These are phyloP conservation scores for Prunella fulvescens DNA, from an alignment of 2,113 vertebrate species.

Conservation along the genomic window DNA sequence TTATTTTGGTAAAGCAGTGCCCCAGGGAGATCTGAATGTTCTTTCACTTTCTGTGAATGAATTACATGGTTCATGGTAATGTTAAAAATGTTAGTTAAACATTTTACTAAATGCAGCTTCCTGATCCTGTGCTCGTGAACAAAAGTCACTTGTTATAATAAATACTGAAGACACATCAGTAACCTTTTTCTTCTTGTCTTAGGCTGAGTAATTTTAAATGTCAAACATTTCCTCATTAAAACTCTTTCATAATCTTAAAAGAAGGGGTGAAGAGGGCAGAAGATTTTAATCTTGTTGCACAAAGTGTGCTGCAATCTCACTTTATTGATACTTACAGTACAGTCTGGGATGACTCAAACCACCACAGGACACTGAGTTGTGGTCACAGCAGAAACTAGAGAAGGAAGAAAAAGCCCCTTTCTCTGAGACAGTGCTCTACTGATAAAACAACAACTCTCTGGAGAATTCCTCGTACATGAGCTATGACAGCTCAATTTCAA, in stretches of 20 bases:
- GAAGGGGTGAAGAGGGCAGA: neutral
- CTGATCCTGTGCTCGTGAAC: neutral
- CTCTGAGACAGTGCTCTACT: neutral
- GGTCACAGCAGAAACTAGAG: neutral
- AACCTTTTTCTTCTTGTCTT: neutral
- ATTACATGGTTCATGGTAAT: neutral
- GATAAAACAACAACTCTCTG: neutral
- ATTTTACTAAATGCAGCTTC: neutral
- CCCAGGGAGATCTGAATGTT: neutral
- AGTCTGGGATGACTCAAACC: neutral
- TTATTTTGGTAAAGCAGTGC: neutral
- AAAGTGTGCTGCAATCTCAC: neutral
- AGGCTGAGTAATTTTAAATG: neutral
- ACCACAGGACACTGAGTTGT: neutral
- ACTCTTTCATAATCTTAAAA: neutral
- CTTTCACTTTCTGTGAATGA: slow-evolving; percentile 12
- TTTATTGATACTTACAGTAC: neutral
- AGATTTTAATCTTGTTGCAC: neutral
- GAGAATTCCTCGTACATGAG: neutral
- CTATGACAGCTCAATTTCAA: neutral
- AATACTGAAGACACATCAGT: neutral
- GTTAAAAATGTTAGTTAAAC: neutral
- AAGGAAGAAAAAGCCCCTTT: neutral
- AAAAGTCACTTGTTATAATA: neutral
- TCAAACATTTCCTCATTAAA: neutral